Conservation (phyloP, 2,113 vertebrate species). For the Dipodomys merriami region DNA sequence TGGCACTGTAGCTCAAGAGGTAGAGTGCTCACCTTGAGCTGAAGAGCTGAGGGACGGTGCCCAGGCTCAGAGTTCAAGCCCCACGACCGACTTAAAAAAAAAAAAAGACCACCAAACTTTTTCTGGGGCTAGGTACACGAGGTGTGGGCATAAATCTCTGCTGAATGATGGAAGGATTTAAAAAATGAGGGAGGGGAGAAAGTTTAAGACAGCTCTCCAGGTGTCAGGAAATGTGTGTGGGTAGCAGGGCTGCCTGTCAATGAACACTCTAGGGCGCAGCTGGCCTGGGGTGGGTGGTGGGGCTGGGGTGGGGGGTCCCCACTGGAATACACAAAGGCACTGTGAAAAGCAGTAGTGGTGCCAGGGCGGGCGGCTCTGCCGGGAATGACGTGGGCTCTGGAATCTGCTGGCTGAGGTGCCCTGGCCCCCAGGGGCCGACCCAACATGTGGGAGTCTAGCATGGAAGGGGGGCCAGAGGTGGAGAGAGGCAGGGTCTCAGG, state of each 20-base stretch:
- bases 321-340: slow-evolving; percentile 19
- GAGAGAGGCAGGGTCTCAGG: neutral
- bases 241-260: neutral
- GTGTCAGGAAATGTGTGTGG: neutral
- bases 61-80: no score
- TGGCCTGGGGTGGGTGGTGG: neutral
- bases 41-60: no score
- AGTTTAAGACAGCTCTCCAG: neutral
- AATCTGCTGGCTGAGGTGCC: slow-evolving; percentile 66
- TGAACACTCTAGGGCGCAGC: neutral
- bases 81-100: no score
- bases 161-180: neutral
- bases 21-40: no score
- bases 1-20: no score
- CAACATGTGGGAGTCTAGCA: neutral
- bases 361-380: neutral
- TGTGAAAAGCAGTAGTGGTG: neutral
- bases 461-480: neutral
- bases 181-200: neutral
- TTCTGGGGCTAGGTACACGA: neutral
- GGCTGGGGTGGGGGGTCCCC: neutral
- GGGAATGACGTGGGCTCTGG: slow-evolving; percentile 76
- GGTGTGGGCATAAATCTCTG: neutral
- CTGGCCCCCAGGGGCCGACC: neutral
- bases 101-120: no score